A percentile compares a stretch with the other conserved stretches of the same genome.
phyloP scores from a whole-genome alignment of 2,113 vertebrate species.

The Semnornis frantzii region DNA sequence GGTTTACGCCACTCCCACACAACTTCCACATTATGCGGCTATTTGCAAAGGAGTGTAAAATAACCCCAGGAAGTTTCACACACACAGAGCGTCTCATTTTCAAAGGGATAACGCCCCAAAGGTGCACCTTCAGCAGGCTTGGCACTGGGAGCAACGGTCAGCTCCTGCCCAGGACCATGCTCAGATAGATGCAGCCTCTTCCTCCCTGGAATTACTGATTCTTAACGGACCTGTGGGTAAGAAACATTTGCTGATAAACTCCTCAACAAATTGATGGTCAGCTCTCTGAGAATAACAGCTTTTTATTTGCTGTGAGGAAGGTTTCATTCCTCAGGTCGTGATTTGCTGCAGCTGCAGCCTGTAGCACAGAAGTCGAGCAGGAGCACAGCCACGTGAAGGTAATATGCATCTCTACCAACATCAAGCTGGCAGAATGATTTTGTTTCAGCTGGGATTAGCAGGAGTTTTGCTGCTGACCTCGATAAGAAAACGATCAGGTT shows the following conservation, averaged over 20 bases:
- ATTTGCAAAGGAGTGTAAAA: conserved; percentile 48
- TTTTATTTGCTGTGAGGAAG: neutral
- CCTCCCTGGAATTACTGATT: conserved; percentile 36
- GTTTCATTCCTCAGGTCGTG: neutral
- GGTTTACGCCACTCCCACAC: conserved; percentile 58
- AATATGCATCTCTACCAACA: conserved; percentile 15
- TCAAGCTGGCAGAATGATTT: neutral
- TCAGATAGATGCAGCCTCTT: neutral
- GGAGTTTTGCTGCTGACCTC: conserved; percentile 46
- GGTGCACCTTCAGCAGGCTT: conserved; percentile 5
- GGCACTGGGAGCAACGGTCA: neutral
- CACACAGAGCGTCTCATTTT: neutral
- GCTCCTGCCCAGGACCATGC: neutral
- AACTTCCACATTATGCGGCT: conserved; percentile 10
- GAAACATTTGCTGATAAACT: conserved; percentile 15
- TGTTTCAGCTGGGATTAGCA: conserved; percentile 42
- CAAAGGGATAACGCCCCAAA: conserved; percentile 31
- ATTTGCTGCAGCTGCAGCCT: neutral
- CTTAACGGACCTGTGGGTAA: conserved; percentile 64
- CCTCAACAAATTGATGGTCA: neutral
- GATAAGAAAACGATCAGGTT: conserved; percentile 24
- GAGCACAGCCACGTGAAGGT: neutral
- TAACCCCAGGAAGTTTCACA: conserved; percentile 13
- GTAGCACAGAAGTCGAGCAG: neutral
- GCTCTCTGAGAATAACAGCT: conserved; percentile 7